phyloP scores from a whole-genome alignment of 1,140 invertebrate genomes.

The Ostrea denselamellosa region DNA sequence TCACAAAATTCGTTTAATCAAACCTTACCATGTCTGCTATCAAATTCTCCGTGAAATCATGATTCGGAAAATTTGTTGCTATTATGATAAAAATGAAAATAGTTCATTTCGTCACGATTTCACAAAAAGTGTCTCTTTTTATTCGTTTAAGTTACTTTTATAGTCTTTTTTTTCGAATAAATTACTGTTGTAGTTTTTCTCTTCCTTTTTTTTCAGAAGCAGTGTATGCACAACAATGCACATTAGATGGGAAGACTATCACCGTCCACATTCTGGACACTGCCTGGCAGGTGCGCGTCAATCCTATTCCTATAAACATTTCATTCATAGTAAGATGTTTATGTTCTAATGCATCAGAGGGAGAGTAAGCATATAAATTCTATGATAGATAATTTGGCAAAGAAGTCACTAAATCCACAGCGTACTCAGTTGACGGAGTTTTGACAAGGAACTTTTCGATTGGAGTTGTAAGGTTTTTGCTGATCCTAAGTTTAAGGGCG shows the following conservation, averaged over 20 bases:
- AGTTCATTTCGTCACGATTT: neutral
- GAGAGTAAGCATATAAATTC: no score
- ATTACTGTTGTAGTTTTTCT: neutral
- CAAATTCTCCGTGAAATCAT: neutral
- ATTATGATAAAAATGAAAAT: no score
- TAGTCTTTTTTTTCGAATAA: neutral
- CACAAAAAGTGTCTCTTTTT: neutral
- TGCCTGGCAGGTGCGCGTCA: conserved; percentile 62
- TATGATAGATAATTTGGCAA: no score
- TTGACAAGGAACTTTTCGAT: no score
- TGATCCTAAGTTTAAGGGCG: no score
- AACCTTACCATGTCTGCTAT: neutral
- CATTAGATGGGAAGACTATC: conserved; percentile 67
- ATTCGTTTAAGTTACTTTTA: neutral
- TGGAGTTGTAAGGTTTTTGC: no score
- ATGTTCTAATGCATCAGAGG: no score
- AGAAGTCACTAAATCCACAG: no score
- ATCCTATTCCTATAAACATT: neutral
- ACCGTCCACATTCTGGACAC: conserved; percentile 70
- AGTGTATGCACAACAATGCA: conserved; percentile 62
- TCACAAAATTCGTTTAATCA: neutral
- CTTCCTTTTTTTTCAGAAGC: conserved; percentile 62
- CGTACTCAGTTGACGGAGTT: no score
- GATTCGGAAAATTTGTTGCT: no score
- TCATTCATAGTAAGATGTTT: no score